Conservation (phyloP, 2,888 invertebrate genomes). For the Luperina nickerlii region DNA sequence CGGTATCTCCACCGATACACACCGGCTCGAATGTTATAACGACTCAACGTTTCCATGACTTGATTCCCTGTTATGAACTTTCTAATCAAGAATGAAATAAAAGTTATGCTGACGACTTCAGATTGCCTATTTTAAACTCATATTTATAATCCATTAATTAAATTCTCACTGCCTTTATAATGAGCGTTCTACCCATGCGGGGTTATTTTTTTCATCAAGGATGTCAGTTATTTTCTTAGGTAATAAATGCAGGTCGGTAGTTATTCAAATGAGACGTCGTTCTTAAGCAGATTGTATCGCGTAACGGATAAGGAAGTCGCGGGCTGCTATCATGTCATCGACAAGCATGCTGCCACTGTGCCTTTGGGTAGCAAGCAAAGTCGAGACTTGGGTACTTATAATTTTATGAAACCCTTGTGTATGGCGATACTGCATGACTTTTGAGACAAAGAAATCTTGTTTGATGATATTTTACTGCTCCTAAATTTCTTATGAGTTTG, state of each 20-base stretch:
- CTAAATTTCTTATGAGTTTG: background rate
- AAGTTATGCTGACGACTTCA: constrained; percentile 57
- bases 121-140: constrained; percentile 64
- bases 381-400: constrained; percentile 8
- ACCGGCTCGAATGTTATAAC: constrained; percentile 61
- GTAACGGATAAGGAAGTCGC: constrained; percentile 86
- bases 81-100: constrained; percentile 67
- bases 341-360: constrained; percentile 72
- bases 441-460: constrained; percentile 14
- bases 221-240: constrained; percentile 77
- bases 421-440: background rate
- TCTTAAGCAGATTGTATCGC: constrained; percentile 82
- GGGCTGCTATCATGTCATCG: constrained; percentile 82
- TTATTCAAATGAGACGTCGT: constrained; percentile 87
- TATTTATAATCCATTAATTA: constrained; percentile 69
- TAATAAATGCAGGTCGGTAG: constrained; percentile 79
- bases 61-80: constrained; percentile 67
- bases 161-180: constrained; percentile 66
- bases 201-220: constrained; percentile 73
- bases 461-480: constrained; percentile 7
- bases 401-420: constrained; percentile 13
- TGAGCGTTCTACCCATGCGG: constrained; percentile 60
- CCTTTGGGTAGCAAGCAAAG: constrained; percentile 60
- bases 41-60: constrained; percentile 56
- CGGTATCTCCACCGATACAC: constrained; percentile 79